These are phyloP conservation scores for Rhabdornis inornatus DNA, from an alignment of 2,113 vertebrate species.

Conservation along the genomic window DNA sequence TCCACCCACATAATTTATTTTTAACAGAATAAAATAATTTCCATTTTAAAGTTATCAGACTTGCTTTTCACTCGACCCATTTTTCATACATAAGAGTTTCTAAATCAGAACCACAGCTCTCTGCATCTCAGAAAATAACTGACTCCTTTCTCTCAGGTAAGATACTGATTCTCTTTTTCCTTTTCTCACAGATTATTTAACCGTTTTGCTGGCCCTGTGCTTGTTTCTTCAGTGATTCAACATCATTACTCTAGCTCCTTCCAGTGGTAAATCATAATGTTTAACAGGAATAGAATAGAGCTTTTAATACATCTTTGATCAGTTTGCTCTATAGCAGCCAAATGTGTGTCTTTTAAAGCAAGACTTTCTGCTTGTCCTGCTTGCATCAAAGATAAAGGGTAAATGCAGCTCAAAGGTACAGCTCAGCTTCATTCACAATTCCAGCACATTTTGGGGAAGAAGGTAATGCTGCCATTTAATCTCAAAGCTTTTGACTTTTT, in stretches of 20 bases:
- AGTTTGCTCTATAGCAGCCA: not conserved
- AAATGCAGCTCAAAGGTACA: not conserved
- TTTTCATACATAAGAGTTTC: constrained; percentile 37
- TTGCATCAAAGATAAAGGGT: not conserved
- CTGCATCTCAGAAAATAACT: constrained; percentile 30
- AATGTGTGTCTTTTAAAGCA: not conserved
- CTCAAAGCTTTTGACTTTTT: not conserved
- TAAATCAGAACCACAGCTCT: not conserved
- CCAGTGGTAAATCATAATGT: constrained; percentile 74
- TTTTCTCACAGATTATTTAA: constrained; percentile 43
- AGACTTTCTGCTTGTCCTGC: not conserved
- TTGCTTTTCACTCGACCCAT: constrained; percentile 1
- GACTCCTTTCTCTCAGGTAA: not conserved
- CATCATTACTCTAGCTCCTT: constrained; percentile 79
- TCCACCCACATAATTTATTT: constrained; percentile 44
- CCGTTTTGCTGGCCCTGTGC: not conserved
- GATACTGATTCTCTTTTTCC: not conserved
- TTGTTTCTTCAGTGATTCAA: constrained; percentile 47
- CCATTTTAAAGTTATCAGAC: constrained; percentile 64
- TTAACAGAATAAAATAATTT: constrained; percentile 47
- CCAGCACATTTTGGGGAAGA: not conserved
- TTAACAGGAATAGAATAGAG: not conserved
- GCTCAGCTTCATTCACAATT: not conserved
- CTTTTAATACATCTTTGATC: constrained; percentile 15
- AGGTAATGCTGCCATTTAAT: not conserved